A percentile compares a stretch with the other conserved stretches of the same genome.
Evolutionary conservation across 2,797 vertebrate genomes (phyloP).

Genomic region (Oreonectes daqikongensis): DNA sequence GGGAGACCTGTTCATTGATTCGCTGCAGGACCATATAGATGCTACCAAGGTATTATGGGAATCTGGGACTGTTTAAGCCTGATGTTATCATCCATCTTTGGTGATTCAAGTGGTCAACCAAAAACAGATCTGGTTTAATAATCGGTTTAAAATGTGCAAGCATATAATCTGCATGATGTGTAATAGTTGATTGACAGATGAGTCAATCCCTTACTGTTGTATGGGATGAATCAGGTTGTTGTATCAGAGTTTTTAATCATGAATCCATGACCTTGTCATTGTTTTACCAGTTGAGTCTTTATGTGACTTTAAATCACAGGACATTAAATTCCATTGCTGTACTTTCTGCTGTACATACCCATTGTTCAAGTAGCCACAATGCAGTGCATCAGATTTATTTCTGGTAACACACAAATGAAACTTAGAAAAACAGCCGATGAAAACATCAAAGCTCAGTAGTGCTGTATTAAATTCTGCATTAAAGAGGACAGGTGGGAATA

Average conservation of each 20-base stretch:
- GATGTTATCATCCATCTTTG: not conserved
- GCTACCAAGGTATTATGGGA: slow-evolving; percentile 86
- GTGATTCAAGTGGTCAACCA: not conserved
- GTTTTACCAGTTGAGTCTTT: no score
- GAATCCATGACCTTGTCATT: no score
- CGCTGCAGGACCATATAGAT: slow-evolving; percentile 95
- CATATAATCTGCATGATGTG: not conserved
- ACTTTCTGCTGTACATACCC: not conserved
- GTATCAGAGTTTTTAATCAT: no score
- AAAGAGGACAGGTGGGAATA: not conserved
- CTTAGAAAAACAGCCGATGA: not conserved
- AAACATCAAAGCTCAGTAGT: not conserved
- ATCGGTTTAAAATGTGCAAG: not conserved
- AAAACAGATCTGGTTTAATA: not conserved
- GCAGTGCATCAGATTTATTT: not conserved
- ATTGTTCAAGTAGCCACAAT: not conserved
- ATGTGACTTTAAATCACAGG: not conserved
- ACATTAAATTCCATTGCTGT: not conserved
- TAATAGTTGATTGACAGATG: not conserved
- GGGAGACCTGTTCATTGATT: slow-evolving; percentile 96
- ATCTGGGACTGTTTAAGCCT: not conserved
- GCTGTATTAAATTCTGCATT: slow-evolving; percentile 14
- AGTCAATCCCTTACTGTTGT: not conserved
- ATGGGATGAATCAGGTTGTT: no score
- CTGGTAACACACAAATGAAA: slow-evolving; percentile 1